These are phyloP conservation scores for Ectemnius continuus DNA, from an alignment of 2,888 invertebrate genomes.

Conservation along the genomic window DNA sequence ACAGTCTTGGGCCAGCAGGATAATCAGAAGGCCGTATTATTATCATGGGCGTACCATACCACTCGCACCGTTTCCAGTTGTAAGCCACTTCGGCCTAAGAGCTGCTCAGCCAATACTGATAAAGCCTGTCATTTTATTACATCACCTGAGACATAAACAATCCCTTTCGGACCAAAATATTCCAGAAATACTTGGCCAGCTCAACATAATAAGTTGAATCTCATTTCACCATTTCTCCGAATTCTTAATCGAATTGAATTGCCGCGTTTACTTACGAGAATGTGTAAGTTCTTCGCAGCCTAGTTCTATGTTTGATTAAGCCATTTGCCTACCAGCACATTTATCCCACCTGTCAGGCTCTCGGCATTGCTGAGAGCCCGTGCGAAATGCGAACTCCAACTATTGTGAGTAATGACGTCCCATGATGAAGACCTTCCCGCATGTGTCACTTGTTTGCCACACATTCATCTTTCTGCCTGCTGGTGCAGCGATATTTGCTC, in stretches of 20 bases:
- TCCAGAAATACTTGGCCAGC: too few relatives aligned
- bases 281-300: slow-evolving; percentile 17
- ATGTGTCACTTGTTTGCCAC: slow-evolving; percentile 1
- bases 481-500: too few relatives aligned
- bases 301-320: slow-evolving; percentile 19
- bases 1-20: slow-evolving; percentile 40
- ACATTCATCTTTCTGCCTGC: neutral
- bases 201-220: too few relatives aligned
- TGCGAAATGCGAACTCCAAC: neutral
- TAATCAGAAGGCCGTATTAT: slow-evolving; percentile 53
- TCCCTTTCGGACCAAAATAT: too few relatives aligned
- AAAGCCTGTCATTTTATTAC: too few relatives aligned
- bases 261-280: slow-evolving; percentile 7
- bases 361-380: slow-evolving; percentile 10
- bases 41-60: slow-evolving; percentile 32
- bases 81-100: neutral
- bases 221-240: too few relatives aligned
- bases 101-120: too few relatives aligned
- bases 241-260: too few relatives aligned
- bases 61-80: slow-evolving; percentile 23
- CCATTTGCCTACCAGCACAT: slow-evolving; percentile 13
- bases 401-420: slow-evolving; percentile 10
- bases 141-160: too few relatives aligned
- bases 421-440: slow-evolving; percentile 17
- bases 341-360: slow-evolving; percentile 29